Evolutionary conservation across 2,113 vertebrate species (phyloP).

Genomic region (Nycticryphes semicollaris): DNA sequence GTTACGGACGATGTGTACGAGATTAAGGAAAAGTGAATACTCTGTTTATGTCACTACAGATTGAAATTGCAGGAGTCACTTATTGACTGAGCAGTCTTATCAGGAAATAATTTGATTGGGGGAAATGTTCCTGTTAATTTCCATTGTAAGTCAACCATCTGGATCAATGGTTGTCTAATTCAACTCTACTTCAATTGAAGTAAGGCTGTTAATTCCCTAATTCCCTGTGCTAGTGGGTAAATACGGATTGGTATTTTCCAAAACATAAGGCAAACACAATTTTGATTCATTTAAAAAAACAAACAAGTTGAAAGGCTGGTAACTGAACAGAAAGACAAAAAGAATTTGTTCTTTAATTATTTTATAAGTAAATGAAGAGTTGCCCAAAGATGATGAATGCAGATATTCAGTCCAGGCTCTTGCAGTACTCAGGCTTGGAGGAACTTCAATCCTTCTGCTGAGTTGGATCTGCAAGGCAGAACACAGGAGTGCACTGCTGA

Average conservation of each 20-base stretch:
- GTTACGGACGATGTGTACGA: neutral
- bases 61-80: neutral
- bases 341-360: neutral
- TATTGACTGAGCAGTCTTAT: conserved; percentile 26
- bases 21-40: neutral
- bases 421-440: neutral
- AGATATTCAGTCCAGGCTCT: neutral
- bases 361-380: neutral
- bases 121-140: conserved; percentile 35
- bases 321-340: neutral
- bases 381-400: neutral
- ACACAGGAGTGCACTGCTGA: neutral
- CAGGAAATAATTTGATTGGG: conserved; percentile 35
- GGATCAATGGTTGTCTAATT: conserved; percentile 49
- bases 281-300: conserved; percentile 9
- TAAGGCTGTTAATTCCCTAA: conserved; percentile 33
- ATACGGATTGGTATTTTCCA: neutral
- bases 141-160: neutral
- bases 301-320: neutral
- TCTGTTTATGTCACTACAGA: neutral
- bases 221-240: neutral
- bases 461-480: neutral
- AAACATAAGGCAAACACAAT: neutral
- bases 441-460: neutral
- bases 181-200: neutral